Conservation (phyloP, 2,797 vertebrate species). For the Kryptopterus vitreolus region DNA sequence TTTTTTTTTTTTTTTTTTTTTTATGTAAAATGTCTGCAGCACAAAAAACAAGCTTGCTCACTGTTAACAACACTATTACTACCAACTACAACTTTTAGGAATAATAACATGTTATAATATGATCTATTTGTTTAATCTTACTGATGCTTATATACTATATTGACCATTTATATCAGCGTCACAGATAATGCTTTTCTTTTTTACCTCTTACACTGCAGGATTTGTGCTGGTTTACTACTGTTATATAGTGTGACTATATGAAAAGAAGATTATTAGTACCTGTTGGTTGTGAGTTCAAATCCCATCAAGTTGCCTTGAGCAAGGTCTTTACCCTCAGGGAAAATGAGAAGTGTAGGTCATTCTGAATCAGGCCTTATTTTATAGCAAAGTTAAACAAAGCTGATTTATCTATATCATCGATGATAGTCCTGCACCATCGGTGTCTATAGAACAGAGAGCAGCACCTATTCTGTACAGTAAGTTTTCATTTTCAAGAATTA, state of each 20-base stretch:
- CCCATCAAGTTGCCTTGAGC: too few relatives aligned
- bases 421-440: not conserved
- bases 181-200: not conserved
- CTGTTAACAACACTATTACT: not conserved
- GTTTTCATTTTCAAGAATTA: not conserved
- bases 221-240: not conserved
- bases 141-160: not conserved
- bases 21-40: slow-evolving; percentile 62
- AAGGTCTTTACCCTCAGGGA: too few relatives aligned
- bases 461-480: not conserved
- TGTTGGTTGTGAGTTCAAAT: too few relatives aligned
- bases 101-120: not conserved
- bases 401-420: not conserved
- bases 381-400: not conserved
- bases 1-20: slow-evolving; percentile 60
- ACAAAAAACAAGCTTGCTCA: slow-evolving; percentile 60
- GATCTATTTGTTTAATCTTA: not conserved
- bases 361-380: not conserved
- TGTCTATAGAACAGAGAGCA: not conserved
- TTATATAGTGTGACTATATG: too few relatives aligned
- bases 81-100: not conserved
- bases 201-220: not conserved
- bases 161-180: not conserved
- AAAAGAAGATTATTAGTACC: too few relatives aligned
- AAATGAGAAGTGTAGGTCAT: too few relatives aligned